A percentile compares a stretch with the other conserved stretches of the same genome.
Evolutionary conservation across 1,140 invertebrate species (phyloP).

Genomic region (Eciton burchellii): DNA sequence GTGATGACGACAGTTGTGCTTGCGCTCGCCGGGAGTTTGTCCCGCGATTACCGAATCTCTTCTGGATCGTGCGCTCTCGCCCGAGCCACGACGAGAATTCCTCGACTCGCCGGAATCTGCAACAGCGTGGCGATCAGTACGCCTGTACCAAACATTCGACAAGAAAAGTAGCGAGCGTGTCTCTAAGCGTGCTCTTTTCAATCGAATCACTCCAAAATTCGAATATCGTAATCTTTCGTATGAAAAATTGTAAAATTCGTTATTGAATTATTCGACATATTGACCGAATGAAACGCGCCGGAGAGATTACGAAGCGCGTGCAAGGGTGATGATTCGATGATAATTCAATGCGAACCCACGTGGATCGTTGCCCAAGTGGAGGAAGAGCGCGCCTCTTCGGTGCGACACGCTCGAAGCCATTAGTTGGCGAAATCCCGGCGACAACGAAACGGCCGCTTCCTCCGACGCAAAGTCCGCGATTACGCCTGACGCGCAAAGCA

Average conservation of each 20-base stretch:
- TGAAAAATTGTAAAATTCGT: too few species aligned
- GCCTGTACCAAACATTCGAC: neutral
- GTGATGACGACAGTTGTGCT: conserved; percentile 84
- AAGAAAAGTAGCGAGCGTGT: neutral
- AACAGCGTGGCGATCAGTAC: conserved; percentile 9
- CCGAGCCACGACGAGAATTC: conserved; percentile 87
- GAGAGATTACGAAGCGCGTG: too few species aligned
- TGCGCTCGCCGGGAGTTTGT: conserved; percentile 81
- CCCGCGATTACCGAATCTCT: conserved; percentile 88
- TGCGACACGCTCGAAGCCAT: neutral
- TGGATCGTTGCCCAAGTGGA: too few species aligned
- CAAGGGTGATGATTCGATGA: too few species aligned
- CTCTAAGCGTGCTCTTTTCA: neutral
- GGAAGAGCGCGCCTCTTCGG: neutral
- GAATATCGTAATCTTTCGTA: too few species aligned
- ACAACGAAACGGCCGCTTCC: neutral
- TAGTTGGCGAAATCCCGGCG: neutral
- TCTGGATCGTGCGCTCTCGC: conserved; percentile 88
- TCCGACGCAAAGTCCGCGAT: neutral
- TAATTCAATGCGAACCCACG: too few species aligned
- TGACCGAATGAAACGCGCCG: too few species aligned
- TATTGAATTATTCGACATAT: too few species aligned
- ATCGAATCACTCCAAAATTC: neutral
- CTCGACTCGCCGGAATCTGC: conserved; percentile 82
- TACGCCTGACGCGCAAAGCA: neutral